A percentile compares a stretch with the other conserved stretches of the same genome.
phyloP scores from a whole-genome alignment of 2,113 vertebrate species.

The Benitochromis conjunctus region DNA sequence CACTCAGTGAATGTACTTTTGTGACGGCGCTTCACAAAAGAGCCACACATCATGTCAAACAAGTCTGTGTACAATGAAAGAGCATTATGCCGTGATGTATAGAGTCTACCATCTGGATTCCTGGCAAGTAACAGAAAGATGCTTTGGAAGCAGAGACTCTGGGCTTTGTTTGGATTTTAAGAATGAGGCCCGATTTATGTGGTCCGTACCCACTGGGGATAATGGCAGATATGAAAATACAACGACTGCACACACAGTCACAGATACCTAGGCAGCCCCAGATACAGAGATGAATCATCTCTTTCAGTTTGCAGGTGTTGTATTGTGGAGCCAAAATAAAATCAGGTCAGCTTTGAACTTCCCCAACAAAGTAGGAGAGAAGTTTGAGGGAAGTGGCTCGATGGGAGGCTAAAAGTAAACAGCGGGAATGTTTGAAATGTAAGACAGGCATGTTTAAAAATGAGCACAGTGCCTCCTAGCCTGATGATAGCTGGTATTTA shows the following conservation, averaged over 20 bases:
- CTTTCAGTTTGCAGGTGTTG: slow-evolving; percentile 38
- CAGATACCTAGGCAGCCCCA: slow-evolving; percentile 5
- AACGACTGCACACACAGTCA: slow-evolving; percentile 19
- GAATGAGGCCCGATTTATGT: slow-evolving; percentile 37
- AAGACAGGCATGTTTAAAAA: not conserved
- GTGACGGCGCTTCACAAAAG: slow-evolving; percentile 62
- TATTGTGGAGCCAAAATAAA: slow-evolving; percentile 27
- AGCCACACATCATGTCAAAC: slow-evolving; percentile 60
- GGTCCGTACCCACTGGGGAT: slow-evolving; percentile 17
- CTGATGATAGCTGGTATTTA: not conserved
- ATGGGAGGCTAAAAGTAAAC: slow-evolving; percentile 8
- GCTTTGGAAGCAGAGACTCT: slow-evolving; percentile 35
- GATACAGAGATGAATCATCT: slow-evolving; percentile 23
- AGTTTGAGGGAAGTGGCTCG: not conserved
- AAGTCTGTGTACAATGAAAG: slow-evolving; percentile 55
- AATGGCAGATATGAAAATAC: slow-evolving; percentile 18
- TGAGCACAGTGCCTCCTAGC: not conserved
- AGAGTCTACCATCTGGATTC: slow-evolving; percentile 62
- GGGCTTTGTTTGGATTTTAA: slow-evolving; percentile 35
- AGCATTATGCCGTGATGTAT: slow-evolving; percentile 62
- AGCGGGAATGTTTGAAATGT: slow-evolving; percentile 15
- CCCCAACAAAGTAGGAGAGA: not conserved
- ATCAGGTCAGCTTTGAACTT: slow-evolving; percentile 43
- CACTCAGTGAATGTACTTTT: slow-evolving; percentile 66
- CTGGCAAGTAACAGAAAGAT: slow-evolving; percentile 51